Conservation (phyloP, 2,797 vertebrate species). For the Holocentrus rufus region DNA sequence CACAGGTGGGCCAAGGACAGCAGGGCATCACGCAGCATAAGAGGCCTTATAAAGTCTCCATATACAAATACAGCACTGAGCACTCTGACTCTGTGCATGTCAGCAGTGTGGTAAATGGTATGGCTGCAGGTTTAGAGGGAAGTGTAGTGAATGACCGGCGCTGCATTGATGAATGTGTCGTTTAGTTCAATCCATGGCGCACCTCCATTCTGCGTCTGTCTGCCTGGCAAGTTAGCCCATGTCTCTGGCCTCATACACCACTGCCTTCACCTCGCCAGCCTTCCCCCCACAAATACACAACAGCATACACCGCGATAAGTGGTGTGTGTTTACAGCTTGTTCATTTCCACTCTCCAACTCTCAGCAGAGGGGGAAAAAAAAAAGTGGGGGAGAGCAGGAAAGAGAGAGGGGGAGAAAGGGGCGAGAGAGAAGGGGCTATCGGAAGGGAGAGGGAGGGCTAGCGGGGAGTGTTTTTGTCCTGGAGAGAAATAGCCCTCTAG, state of each 20-base stretch:
- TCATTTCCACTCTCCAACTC: slow-evolving; percentile 89
- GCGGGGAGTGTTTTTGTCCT: slow-evolving; percentile 86
- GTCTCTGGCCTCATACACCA: slow-evolving; percentile 71
- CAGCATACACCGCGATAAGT: slow-evolving; percentile 83
- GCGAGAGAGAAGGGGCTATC: slow-evolving; percentile 78
- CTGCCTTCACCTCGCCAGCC: slow-evolving; percentile 65
- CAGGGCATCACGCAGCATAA: not conserved
- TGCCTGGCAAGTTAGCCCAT: slow-evolving; percentile 58
- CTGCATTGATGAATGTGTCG: slow-evolving; percentile 71
- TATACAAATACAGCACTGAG: slow-evolving; percentile 20
- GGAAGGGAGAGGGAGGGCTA: slow-evolving; percentile 83
- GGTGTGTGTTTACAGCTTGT: slow-evolving; percentile 90
- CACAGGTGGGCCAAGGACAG: not conserved
- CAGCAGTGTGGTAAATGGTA: not conserved
- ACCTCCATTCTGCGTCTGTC: slow-evolving; percentile 70
- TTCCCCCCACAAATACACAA: slow-evolving; percentile 75
- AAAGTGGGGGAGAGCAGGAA: slow-evolving; percentile 72
- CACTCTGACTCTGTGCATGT: slow-evolving; percentile 31
- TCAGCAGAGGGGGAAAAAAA: slow-evolving; percentile 83
- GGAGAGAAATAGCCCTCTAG: slow-evolving; percentile 87
- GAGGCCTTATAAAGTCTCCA: slow-evolving; percentile 19
- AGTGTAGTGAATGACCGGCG: slow-evolving; percentile 44
- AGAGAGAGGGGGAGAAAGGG: slow-evolving; percentile 64
- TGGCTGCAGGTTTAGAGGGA: slow-evolving; percentile 41
- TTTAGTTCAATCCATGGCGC: slow-evolving; percentile 60